phyloP scores from a whole-genome alignment of 2,888 invertebrate species.

The Mythimna loreyi region DNA sequence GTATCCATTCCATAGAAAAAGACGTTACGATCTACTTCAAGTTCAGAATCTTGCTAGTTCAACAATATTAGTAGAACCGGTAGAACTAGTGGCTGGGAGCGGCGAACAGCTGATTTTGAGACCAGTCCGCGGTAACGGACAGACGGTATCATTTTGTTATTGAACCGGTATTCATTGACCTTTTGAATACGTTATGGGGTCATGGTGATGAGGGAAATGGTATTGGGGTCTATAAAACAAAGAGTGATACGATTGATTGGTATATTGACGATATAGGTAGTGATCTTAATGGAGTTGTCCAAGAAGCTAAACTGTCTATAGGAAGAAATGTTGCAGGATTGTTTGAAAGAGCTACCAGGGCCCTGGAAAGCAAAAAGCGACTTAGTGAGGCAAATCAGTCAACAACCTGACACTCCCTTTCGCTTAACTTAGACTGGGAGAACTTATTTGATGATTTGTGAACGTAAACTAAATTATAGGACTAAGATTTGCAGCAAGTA shows the following conservation, averaged over 20 bases:
- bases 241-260: constrained; percentile 14
- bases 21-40: constrained; percentile 59
- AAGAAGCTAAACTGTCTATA: background rate
- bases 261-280: background rate
- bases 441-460: background rate
- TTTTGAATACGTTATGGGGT: constrained; percentile 66
- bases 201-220: constrained; percentile 56
- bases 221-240: constrained; percentile 46
- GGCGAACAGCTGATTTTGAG: constrained; percentile 76
- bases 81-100: constrained; percentile 57
- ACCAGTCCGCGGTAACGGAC: constrained; percentile 76
- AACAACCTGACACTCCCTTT: no score
- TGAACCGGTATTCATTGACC: constrained; percentile 68
- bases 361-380: no score
- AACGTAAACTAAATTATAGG: background rate
- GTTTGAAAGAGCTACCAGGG: no score
- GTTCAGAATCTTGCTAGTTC: constrained; percentile 44
- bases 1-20: constrained; percentile 35
- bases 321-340: background rate
- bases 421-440: no score
- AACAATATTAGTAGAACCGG: constrained; percentile 51
- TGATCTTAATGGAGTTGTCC: background rate
- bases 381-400: no score
- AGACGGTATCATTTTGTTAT: constrained; percentile 57
- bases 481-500: background rate